Percentiles rank a stretch among this genome's conserved stretches.
phyloP scores from a whole-genome alignment of 1,140 invertebrate genomes.

The Macrobrachium nipponense region DNA sequence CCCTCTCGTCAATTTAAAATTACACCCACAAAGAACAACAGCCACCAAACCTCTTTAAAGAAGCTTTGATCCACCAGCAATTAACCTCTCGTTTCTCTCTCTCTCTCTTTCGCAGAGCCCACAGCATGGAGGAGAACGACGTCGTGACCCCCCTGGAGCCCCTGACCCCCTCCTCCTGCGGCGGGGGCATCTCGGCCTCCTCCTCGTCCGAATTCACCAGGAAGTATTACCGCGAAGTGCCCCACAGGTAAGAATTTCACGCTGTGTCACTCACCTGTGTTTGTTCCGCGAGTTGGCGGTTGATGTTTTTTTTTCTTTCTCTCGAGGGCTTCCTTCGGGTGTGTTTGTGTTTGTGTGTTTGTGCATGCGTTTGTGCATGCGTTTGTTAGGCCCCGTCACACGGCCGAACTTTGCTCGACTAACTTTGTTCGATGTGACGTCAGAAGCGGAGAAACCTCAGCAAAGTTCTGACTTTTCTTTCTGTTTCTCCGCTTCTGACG shows the following conservation, averaged over 20 bases:
- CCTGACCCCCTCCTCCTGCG: slow-evolving; percentile 50
- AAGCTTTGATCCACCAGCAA: not conserved
- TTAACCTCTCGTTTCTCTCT: not conserved
- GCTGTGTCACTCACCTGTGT: too few species aligned
- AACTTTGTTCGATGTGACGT: too few species aligned
- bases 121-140: slow-evolving; percentile 40
- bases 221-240: slow-evolving; percentile 46
- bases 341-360: not conserved
- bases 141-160: slow-evolving; percentile 45
- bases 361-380: not conserved
- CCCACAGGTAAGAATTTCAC: slow-evolving; percentile 33
- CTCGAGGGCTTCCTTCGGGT: too few species aligned
- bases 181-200: slow-evolving; percentile 32
- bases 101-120: not conserved
- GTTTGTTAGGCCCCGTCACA: too few species aligned
- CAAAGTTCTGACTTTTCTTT: too few species aligned
- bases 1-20: not conserved
- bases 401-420: too few species aligned
- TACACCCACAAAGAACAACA: not conserved
- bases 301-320: too few species aligned
- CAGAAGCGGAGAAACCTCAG: too few species aligned
- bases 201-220: slow-evolving; percentile 38
- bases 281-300: too few species aligned
- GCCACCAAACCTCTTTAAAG: not conserved
- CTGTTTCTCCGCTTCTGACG: too few species aligned